Evolutionary conservation across 2,888 invertebrate species (phyloP).

Genomic region (Peribatodes rhomboidaria): DNA sequence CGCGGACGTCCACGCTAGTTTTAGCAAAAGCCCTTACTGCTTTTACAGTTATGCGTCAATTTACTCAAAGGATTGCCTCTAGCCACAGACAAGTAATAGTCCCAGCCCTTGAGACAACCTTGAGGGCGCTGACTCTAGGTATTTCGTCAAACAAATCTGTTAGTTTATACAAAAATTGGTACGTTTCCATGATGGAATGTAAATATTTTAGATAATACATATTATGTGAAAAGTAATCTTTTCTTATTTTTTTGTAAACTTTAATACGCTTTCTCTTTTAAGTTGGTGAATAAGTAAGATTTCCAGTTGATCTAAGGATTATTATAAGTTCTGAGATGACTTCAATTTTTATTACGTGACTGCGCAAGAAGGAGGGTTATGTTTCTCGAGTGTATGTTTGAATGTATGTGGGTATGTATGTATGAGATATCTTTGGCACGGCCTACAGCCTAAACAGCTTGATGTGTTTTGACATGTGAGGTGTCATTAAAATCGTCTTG

Average conservation of each 20-base stretch:
- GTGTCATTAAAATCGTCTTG: too few species aligned
- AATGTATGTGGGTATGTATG: too few species aligned
- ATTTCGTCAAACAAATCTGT: conserved; percentile 20
- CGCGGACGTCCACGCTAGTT: too few species aligned
- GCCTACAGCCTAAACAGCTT: too few species aligned
- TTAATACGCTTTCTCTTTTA: not conserved
- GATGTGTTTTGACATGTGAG: too few species aligned
- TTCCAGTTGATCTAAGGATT: too few species aligned
- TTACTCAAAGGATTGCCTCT: conserved; percentile 26
- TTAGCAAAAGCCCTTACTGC: conserved; percentile 15
- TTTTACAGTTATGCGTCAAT: not conserved
- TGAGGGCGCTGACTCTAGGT: conserved; percentile 5
- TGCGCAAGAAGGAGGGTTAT: too few species aligned
- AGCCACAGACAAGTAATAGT: conserved; percentile 3
- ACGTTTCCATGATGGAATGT: conserved; percentile 11
- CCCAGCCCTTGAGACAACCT: conserved; percentile 51
- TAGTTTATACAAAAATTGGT: not conserved
- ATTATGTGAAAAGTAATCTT: conserved; percentile 1
- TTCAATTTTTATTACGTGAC: too few species aligned
- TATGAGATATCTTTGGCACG: too few species aligned
- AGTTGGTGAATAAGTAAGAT: not conserved
- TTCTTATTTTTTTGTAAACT: not conserved
- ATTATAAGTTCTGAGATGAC: too few species aligned
- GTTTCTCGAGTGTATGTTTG: too few species aligned
- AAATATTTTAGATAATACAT: conserved; percentile 1